These are phyloP conservation scores for Eptatretus atami DNA, from an alignment of 2,797 vertebrate species.

Conservation along the genomic window DNA sequence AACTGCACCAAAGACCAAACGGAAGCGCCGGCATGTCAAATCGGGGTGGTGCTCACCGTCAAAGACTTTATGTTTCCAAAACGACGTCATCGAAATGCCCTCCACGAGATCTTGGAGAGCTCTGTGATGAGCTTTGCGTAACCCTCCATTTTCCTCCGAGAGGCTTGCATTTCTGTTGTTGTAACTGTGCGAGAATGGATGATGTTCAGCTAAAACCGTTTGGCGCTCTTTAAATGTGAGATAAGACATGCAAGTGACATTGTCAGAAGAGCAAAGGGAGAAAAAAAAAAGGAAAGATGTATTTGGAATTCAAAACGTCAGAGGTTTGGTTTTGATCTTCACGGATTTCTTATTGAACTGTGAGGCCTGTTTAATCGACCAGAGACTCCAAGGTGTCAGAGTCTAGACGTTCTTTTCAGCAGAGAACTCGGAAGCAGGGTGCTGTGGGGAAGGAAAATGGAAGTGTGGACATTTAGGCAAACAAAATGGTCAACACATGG, in stretches of 20 bases:
- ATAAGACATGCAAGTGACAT: no score
- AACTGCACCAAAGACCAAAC: no score
- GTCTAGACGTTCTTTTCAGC: slow-evolving; percentile 71
- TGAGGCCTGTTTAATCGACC: slow-evolving; percentile 83
- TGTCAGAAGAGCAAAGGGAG: slow-evolving; percentile 15
- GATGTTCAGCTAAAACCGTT: background rate
- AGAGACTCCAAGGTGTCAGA: slow-evolving; percentile 83
- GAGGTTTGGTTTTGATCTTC: slow-evolving; percentile 97
- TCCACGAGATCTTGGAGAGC: slow-evolving; percentile 72
- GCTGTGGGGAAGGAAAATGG: slow-evolving; percentile 20
- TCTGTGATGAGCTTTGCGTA: slow-evolving; percentile 89
- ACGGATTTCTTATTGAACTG: slow-evolving; percentile 99
- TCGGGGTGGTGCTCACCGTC: slow-evolving; percentile 26
- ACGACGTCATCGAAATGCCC: slow-evolving; percentile 62
- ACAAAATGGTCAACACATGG: background rate
- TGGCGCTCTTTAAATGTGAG: no score
- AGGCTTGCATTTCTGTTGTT: slow-evolving; percentile 99
- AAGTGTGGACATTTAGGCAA: background rate
- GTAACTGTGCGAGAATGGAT: slow-evolving; percentile 26
- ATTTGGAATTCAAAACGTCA: slow-evolving; percentile 24
- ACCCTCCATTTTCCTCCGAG: slow-evolving; percentile 94
- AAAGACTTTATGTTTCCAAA: slow-evolving; percentile 94
- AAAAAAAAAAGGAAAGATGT: slow-evolving; percentile 9
- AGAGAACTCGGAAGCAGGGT: slow-evolving; percentile 63
- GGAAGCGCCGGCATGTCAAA: no score